Base-by-base conservation (phyloP, 2,113 vertebrate species). In the Leptodactylus fuscus region DNA sequence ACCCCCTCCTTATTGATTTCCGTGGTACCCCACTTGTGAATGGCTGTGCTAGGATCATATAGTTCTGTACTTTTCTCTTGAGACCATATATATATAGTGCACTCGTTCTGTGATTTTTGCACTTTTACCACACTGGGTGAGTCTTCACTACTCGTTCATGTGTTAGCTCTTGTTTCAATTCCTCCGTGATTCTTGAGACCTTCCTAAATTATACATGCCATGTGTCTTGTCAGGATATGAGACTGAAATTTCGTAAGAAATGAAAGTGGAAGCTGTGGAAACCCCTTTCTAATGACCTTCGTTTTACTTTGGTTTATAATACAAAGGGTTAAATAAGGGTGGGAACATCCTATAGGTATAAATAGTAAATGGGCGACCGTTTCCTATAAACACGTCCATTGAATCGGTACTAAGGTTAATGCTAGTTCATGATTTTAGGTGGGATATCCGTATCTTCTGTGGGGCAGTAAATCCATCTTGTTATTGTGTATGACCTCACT, bases 181-280 rank as follows among this genome's bases (percentile, higher is more conserved):
- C 62, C 62, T 34, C 7, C 15, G 5, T 9, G 6, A 20, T 34
- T 67, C 62, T 20, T 44, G 51, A n/a, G n/a, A 58, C 29, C 51
- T 58, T 58, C 51, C 34, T 77, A 20, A 77, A 77, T n/a, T 36
- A n/a, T 13, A 15, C 27, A 9, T 49, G 18, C 27, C 16, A 16
- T 74, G n/a, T 15, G 9, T 48, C 7, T 34, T 67, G 29, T 49
- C n/a, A 49, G 46, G 27, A 49, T 46, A 16, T 60, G 51, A 38
- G 29, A 78, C 32, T 36, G 22, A 38, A 58, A 58, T 53, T 7
- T 22, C 20, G 20, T 32, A 20, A 60, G 76, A 41, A 58, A 79
- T 53, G 12, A 34, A 79, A 49, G 29, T 60, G n/a, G 22, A n/a
- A 79, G 51, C 13, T 41, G 75, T 38, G 53, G n/a, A 79, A 44